These are phyloP conservation scores for Euura saliciscinereae DNA, from an alignment of 1,140 invertebrate genomes.

Conservation along the genomic window DNA sequence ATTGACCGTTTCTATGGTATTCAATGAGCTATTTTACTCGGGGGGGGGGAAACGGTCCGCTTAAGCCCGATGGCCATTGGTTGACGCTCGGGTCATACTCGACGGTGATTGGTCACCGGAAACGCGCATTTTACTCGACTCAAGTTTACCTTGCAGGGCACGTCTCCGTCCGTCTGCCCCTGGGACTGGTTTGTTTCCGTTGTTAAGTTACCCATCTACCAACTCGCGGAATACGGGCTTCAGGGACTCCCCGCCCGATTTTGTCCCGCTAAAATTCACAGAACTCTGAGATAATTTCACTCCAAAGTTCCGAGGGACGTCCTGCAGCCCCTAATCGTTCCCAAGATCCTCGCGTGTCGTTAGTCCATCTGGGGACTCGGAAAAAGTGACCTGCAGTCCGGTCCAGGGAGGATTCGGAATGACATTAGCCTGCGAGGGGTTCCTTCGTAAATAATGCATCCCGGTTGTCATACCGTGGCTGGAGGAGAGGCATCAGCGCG, in stretches of 20 bases:
- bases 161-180: not conserved
- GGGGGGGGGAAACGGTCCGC: not conserved
- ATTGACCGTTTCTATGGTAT: not conserved
- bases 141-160: not conserved
- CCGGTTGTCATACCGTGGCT: too few relatives aligned
- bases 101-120: not conserved
- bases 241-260: too few relatives aligned
- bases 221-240: too few relatives aligned
- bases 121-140: not conserved
- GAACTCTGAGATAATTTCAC: too few relatives aligned
- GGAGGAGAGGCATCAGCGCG: not conserved
- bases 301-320: too few relatives aligned
- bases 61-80: not conserved
- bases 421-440: not conserved
- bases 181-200: slow-evolving; percentile 4
- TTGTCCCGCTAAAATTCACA: too few relatives aligned
- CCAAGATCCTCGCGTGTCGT: not conserved
- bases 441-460: slow-evolving; percentile 2
- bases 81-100: not conserved
- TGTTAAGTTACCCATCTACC: not conserved
- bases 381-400: not conserved
- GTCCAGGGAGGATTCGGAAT: not conserved
- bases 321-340: not conserved
- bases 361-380: not conserved
- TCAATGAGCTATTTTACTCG: slow-evolving; percentile 3